Percentiles rank a stretch among this genome's conserved stretches.
These are phyloP conservation scores for Nannoperca obscura DNA, from an alignment of 2,797 vertebrate species.

Conservation along the genomic window DNA sequence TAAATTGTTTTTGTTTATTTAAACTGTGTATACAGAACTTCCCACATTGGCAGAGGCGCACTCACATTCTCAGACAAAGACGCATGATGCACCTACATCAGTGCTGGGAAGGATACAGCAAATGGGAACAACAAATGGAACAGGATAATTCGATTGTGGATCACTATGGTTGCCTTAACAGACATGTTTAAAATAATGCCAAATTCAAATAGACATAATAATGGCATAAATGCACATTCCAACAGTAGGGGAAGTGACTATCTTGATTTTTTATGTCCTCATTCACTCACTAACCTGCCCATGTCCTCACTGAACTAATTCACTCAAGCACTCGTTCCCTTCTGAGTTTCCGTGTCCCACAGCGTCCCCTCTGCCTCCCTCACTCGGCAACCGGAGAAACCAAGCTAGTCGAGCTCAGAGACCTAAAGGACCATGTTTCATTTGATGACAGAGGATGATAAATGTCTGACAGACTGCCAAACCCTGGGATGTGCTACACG, in stretches of 20 bases:
- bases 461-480: slow-evolving; percentile 70
- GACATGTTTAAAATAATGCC: slow-evolving; percentile 32
- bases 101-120: background rate
- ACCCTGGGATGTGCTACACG: slow-evolving; percentile 61
- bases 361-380: slow-evolving; percentile 18
- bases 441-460: slow-evolving; percentile 66
- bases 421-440: slow-evolving; percentile 58
- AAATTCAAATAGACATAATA: slow-evolving; percentile 16
- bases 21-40: slow-evolving; percentile 42
- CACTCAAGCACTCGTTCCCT: slow-evolving; percentile 17
- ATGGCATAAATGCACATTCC: slow-evolving; percentile 27
- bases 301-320: background rate
- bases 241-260: background rate
- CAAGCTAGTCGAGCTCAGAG: slow-evolving; percentile 32
- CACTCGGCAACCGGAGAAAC: slow-evolving; percentile 44
- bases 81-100: slow-evolving; percentile 14
- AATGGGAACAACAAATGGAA: background rate
- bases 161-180: background rate
- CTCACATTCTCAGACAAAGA: slow-evolving; percentile 46
- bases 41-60: slow-evolving; percentile 46
- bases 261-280: slow-evolving; percentile 30
- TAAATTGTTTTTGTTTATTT: slow-evolving; percentile 62
- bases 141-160: slow-evolving; percentile 1
- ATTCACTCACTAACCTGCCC: slow-evolving; percentile 12
- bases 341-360: slow-evolving; percentile 8